Evolutionary conservation across 2,113 vertebrate species (phyloP), one percentile per base, ranked within the genome.

Genomic region (Chionis minor): DNA sequence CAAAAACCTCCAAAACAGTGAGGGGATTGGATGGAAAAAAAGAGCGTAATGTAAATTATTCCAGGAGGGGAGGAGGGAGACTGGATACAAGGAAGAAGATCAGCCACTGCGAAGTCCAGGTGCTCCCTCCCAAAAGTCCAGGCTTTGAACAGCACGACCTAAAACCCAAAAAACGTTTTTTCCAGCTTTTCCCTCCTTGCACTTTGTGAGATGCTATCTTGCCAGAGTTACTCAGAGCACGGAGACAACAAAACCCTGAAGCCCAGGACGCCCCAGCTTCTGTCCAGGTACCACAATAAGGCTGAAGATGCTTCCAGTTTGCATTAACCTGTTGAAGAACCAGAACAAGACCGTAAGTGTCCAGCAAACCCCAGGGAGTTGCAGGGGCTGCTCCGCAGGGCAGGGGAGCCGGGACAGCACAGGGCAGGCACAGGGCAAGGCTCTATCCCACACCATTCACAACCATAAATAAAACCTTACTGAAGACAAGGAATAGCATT

Each of bases 401-500:
- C 49, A 51, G 62, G 59, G 33, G 42, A 62, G 23, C 77, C 4
- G 0, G 35, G 45, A 13, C 35, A 66, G 75, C 52, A 19, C 15
- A 24, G 30, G 30, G 16, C 45, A 30, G 21, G 26, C 32, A 9
- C 1, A 0, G n/a, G 40, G 10, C 67, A 73, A 52, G 22, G 63
- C 52, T 44, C 23, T 26, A 10, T 28, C 54, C 62, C 42, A 6
- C 54, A 16, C 38, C 33, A 44, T 9, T 40, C 40, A 6, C 5
- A 9, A 0, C 0, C 21, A 19, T 16, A 20, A 45, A 20, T 28
- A 65, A 40, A 69, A 1, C 24, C 24, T 14, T 10, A 32, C 19
- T 7, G 18, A 65, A 65, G 24, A n/a, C 24, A 19, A 9, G 6
- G 55, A 66, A 28, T 0, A 54, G 20, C 6, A 2, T 12, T 44